These are phyloP conservation scores for Aleiodes alternator DNA, from an alignment of 2,888 invertebrate species.

Conservation along the genomic window DNA sequence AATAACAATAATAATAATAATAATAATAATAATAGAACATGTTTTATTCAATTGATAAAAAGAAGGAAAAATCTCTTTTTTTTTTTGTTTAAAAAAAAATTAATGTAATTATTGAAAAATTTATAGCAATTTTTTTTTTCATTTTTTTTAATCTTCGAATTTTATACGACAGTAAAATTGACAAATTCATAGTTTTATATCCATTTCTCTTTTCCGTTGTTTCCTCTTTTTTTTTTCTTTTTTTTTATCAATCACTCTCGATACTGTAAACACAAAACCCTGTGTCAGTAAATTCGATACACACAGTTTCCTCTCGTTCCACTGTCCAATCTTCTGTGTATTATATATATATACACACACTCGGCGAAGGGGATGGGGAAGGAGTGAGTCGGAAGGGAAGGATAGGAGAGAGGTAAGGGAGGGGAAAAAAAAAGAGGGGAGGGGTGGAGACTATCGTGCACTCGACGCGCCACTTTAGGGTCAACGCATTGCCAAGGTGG, in stretches of 20 bases:
- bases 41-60: no score
- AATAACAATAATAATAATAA: no score
- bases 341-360: not conserved
- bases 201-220: conserved; percentile 15
- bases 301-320: conserved; percentile 26
- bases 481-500: conserved; percentile 74
- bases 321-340: conserved; percentile 24
- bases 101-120: no score
- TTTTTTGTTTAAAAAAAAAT: no score
- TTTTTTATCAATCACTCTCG: conserved; percentile 25
- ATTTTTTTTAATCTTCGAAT: no score
- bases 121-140: no score
- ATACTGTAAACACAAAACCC: conserved; percentile 34
- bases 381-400: no score
- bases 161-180: not conserved
- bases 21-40: no score
- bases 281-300: conserved; percentile 31
- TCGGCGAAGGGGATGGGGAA: not conserved
- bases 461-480: conserved; percentile 67
- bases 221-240: not conserved
- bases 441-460: conserved; percentile 19
- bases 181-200: conserved; percentile 19
- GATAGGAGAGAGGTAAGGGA: not conserved
- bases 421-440: not conserved
- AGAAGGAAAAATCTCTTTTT: no score